phyloP scores from a whole-genome alignment of 1,140 invertebrate genomes.

The Calliphora vicina region DNA sequence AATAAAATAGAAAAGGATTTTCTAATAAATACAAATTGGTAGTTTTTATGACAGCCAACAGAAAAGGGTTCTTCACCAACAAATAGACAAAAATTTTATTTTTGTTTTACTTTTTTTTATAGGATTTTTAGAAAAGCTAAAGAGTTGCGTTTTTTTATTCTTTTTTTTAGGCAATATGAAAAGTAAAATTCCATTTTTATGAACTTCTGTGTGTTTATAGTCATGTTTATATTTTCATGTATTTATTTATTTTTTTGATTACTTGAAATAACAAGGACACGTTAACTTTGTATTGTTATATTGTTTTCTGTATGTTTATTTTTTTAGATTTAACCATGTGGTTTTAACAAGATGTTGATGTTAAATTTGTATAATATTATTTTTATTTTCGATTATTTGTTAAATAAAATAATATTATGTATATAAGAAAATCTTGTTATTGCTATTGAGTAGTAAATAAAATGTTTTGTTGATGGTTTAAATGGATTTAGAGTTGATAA shows the following conservation, averaged over 20 bases:
- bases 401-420: neutral
- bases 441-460: no score
- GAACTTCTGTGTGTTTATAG: neutral
- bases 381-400: neutral
- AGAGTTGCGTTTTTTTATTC: neutral
- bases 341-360: neutral
- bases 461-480: no score
- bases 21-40: slow-evolving; percentile 13
- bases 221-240: neutral
- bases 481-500: no score
- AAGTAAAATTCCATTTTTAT: neutral
- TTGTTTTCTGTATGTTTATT: neutral
- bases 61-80: neutral
- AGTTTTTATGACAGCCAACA: slow-evolving; percentile 7
- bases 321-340: neutral
- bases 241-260: neutral
- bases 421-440: no score
- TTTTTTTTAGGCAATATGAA: neutral
- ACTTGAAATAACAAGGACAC: neutral
- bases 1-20: neutral
- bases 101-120: neutral
- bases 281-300: neutral
- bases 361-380: no score
- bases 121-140: neutral
- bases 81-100: neutral